Conservation (phyloP, 2,113 vertebrate species). For the Callithrix jacchus region DNA sequence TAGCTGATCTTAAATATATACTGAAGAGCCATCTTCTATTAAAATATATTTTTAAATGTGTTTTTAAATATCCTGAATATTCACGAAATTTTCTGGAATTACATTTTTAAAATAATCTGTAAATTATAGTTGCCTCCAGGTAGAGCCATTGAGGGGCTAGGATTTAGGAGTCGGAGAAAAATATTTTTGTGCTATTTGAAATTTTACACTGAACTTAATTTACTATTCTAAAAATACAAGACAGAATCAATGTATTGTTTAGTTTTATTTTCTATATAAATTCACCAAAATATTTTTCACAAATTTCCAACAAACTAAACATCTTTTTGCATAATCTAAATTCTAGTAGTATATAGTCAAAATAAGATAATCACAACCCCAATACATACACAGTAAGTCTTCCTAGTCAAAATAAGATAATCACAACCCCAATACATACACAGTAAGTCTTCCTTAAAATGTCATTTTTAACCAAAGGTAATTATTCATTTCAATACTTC, state of each 20-base stretch:
- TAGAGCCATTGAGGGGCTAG: neutral
- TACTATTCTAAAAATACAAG: neutral
- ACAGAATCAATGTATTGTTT: neutral
- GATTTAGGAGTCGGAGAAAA: neutral
- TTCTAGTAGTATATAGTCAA: neutral
- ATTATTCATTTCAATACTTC: neutral
- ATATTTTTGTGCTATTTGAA: neutral
- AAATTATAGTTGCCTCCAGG: neutral
- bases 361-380: neutral
- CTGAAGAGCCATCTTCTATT: neutral
- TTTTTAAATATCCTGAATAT: neutral
- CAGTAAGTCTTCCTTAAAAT: neutral
- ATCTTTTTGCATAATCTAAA: neutral
- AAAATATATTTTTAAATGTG: neutral
- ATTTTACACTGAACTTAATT: neutral
- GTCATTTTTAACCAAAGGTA: neutral
- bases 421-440: neutral
- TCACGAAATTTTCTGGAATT: neutral
- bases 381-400: neutral
- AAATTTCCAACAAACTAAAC: neutral
- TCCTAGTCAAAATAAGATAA: neutral
- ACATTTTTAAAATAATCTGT: neutral
- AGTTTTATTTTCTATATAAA: neutral
- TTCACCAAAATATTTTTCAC: neutral
- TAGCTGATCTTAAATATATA: neutral